Base-by-base conservation (phyloP, 2,888 invertebrate genomes). In the Agrochola macilenta region DNA sequence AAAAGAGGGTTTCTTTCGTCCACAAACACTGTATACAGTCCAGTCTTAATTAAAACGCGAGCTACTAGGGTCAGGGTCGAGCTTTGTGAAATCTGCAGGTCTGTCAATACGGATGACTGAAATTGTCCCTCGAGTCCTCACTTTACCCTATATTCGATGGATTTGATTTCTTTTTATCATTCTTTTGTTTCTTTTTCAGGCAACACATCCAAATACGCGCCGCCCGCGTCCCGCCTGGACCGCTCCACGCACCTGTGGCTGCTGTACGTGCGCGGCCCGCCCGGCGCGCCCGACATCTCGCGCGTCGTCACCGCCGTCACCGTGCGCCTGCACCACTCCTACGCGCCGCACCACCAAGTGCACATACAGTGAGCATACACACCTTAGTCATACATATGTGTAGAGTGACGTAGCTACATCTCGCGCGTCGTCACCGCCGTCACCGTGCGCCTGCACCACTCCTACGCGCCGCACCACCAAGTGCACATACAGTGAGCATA, bases 241-340 rank as follows among this genome's bases (percentile, higher is more conserved):
- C 97, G 97, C 39, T 97, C 98, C 0, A 98, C 98, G 12, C 98
- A 99, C 95, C 98, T 99, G 93, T 99, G 99, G 99, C 97, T 99
- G 95, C 97, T 99, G 76, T 99, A 99, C 96, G 97, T 99, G 3
- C 97, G 98, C 88, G 98, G 98, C 0, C 97, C 98, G 8, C 66
- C 97, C 78, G 97, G 97, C 7, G 97, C 97, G 35, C 74, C 97
- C 78, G 97, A 97, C 83, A 46, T 95, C 95, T 81, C 97, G 97
- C 43, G 97, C 97, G 85, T 97, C 97, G 81, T 97, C 30, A 94
- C 97, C 69, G 97, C 98, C 93, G 98, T 98, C 76, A 97, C 98
- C 81, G 98, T 99, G 90, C 97, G 98, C 85, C 96, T 99, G 74
- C 99, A 99, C 95, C 98, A 98, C 39, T 98, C 98, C 43, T 99